Percentiles rank a stretch among this genome's conserved stretches.
phyloP scores from a whole-genome alignment of 64 coral and sea anemone genomes.

The Montipora foliosa region DNA sequence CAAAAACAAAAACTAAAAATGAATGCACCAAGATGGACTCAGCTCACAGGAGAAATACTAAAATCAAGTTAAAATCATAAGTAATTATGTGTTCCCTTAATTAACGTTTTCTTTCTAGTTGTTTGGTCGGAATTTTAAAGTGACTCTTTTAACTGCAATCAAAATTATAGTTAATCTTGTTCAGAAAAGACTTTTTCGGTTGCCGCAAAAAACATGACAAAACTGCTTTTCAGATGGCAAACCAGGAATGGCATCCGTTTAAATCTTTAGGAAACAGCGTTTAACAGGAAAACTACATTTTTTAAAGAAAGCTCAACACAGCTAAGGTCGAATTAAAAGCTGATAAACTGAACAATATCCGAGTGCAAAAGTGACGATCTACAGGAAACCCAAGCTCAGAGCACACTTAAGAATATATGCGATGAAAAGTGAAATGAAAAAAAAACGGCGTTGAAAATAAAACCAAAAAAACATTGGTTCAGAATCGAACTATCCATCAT shows the following conservation, averaged over 20 bases:
- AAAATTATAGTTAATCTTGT: background rate
- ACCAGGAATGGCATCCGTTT: background rate
- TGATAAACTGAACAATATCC: background rate
- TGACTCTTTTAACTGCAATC: background rate
- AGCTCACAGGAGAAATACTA: background rate
- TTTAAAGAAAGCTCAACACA: conserved; percentile 2
- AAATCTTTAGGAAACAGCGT: background rate
- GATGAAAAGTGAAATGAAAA: background rate
- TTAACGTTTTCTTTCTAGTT: background rate
- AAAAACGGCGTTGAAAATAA: background rate
- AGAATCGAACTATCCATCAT: background rate
- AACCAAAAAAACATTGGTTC: too few relatives aligned
- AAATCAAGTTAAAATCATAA: background rate
- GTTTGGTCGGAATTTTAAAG: background rate
- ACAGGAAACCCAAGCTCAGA: background rate
- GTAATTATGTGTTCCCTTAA: too few relatives aligned
- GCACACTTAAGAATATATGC: background rate
- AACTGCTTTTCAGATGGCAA: background rate
- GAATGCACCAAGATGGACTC: background rate
- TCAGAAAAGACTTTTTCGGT: background rate
- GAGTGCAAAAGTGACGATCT: too few relatives aligned
- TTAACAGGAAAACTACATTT: background rate
- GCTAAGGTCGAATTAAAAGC: background rate
- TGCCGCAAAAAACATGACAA: background rate
- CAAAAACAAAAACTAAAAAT: background rate